These are phyloP conservation scores for Hypotaenidia okinawae DNA, from an alignment of 2,797 vertebrate species.

Conservation along the genomic window DNA sequence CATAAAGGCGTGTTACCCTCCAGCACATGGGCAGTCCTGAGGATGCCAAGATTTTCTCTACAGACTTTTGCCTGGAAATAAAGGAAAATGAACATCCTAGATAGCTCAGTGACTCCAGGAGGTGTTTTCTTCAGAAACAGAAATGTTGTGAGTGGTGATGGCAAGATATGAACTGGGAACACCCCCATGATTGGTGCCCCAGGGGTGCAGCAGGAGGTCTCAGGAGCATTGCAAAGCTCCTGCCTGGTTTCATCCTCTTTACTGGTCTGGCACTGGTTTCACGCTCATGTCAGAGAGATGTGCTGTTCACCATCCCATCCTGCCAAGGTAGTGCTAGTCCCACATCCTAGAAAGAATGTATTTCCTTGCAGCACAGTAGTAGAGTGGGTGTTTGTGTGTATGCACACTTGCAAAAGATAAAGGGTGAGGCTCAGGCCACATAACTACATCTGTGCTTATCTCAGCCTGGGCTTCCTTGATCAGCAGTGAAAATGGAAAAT, in stretches of 20 bases:
- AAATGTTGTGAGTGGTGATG: not conserved
- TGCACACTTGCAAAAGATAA: not conserved
- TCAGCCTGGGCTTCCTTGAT: not conserved
- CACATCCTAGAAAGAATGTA: not conserved
- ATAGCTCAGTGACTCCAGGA: not conserved
- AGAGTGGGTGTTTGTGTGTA: not conserved
- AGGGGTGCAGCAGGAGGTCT: accelerated
- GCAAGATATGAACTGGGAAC: not conserved
- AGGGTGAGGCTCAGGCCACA: not conserved
- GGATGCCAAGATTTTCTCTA: not conserved
- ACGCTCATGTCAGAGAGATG: not conserved
- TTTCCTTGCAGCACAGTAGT: not conserved
- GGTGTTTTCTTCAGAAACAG: not conserved
- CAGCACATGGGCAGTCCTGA: not conserved
- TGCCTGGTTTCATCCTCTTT: not conserved
- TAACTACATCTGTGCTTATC: not conserved
- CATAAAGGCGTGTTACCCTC: not conserved
- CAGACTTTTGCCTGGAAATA: not conserved
- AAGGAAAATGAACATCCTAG: not conserved
- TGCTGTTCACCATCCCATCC: not conserved
- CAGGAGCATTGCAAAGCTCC: not conserved
- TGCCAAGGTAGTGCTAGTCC: not conserved
- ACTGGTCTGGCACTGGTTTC: not conserved
- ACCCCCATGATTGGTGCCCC: not conserved
- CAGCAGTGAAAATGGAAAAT: not conserved